Evolutionary conservation across 37 sponge, comb jelly and placozoan genomes (phyloP), one percentile per base, ranked within the genome.

Genomic region (Lycopodina hypogea): DNA sequence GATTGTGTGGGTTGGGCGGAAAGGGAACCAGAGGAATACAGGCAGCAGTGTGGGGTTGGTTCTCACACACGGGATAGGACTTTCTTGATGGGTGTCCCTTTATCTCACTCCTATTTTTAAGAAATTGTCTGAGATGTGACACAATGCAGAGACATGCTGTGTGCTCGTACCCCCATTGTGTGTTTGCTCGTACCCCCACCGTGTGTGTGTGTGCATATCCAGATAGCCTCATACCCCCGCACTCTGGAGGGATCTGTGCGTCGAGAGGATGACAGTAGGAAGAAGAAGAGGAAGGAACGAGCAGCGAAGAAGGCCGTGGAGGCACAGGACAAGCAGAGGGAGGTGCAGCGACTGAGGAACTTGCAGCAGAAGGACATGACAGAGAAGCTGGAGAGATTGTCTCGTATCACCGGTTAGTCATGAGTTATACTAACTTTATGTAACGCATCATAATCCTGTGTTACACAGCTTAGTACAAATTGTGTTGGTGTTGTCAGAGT

Each of bases 271-370:
- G 86, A 90, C 36, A 63, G 38, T 18, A 69, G 98, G 37, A 94
- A 82, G 74, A 69, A 69, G 78, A 92, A 92, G 79, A 67, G 98
- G 68, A 94, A 94, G 74, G 77, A 59, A 32, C 76, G 86, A 40
- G 70, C 67, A 14, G 90, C 88, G 37, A 83, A 92, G 38, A 96
- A 93, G 57, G 71, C 42, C 1, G 22, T 75, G 84, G 98, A 97
- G 68, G 94, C 92, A 67, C 84, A 92, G 41, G 78, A 79, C 68
- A 86, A 81, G 58, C 78, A 68, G 53, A 87, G 89, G 41, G 98
- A 97, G 51, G 59, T 97, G 33, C 86, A 84, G 62, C 65, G 98
- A 48, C 77, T 97, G 56, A 97, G 94, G 87, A 97, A 97, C 26
- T 72, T 97, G 26, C 94, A 94, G 74, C 37, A 78, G 53, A 78